A percentile compares a stretch with the other conserved stretches of the same genome.
phyloP scores from a whole-genome alignment of 1,140 invertebrate genomes.

The Heliothis virescens region DNA sequence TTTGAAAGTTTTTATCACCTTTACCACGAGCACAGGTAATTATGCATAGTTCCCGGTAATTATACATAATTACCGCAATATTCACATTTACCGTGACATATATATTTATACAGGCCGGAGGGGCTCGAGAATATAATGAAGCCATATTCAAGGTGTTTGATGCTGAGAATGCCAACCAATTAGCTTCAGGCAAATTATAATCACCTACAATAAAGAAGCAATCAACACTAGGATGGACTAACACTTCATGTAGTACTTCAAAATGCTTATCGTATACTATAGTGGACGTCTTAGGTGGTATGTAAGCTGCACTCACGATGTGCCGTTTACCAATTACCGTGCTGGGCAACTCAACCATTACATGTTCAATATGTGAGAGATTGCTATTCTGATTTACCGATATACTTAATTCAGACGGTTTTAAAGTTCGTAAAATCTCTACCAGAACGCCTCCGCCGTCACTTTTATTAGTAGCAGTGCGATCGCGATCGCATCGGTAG shows the following conservation, averaged over 20 bases:
- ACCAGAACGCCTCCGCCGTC: too few relatives aligned
- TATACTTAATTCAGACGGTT: neutral
- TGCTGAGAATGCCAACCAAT: neutral
- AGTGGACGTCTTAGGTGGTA: neutral
- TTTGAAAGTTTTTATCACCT: too few relatives aligned
- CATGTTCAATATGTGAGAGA: neutral
- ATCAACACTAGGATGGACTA: neutral
- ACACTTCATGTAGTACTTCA: neutral
- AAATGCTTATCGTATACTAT: neutral
- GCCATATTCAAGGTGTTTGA: neutral
- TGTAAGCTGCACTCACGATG: neutral
- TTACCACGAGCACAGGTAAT: too few relatives aligned
- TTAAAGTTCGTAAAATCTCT: too few relatives aligned
- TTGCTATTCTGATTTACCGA: neutral
- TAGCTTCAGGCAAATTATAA: conserved; percentile 1
- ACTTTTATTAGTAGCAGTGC: too few relatives aligned
- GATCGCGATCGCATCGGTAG: too few relatives aligned
- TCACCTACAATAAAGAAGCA: neutral
- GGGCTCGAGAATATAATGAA: too few relatives aligned
- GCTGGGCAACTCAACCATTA: neutral
- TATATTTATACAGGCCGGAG: too few relatives aligned
- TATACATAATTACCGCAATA: too few relatives aligned
- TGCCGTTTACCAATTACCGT: neutral
- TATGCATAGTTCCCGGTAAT: too few relatives aligned
- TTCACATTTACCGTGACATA: too few relatives aligned